These are phyloP conservation scores for Rhincodon typus DNA, from an alignment of 2,797 vertebrate species.

Conservation along the genomic window DNA sequence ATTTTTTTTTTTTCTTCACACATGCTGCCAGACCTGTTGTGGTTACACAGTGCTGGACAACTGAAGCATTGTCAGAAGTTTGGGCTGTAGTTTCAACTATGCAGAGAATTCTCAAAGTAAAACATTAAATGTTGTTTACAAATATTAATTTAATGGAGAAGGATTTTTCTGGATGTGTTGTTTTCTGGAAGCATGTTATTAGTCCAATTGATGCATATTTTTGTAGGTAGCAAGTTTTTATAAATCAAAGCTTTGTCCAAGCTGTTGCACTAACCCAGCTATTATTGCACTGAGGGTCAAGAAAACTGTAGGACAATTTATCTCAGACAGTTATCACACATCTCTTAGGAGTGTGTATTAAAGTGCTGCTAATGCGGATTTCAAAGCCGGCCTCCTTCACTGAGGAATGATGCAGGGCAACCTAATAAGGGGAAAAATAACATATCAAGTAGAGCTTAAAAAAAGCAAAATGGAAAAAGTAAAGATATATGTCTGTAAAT, in stretches of 20 bases:
- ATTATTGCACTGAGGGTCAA: not conserved
- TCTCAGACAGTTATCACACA: not conserved
- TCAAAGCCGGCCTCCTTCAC: not conserved
- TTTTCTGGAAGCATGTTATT: not conserved
- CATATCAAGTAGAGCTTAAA: constrained; percentile 16
- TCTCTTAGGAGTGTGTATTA: not conserved
- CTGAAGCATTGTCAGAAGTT: not conserved
- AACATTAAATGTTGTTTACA: not conserved
- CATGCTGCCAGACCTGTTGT: too few relatives aligned
- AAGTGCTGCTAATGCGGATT: not conserved
- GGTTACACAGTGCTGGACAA: not conserved
- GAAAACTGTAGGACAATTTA: not conserved
- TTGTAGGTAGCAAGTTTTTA: not conserved
- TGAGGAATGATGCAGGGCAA: constrained; percentile 16
- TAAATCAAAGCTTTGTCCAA: not conserved
- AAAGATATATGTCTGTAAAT: constrained; percentile 35
- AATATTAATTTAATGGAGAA: not conserved
- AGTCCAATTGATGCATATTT: not conserved
- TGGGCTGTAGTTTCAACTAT: not conserved
- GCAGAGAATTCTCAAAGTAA: not conserved
- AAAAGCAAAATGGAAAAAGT: constrained; percentile 35
- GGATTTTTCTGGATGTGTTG: not conserved
- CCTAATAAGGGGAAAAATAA: constrained; percentile 35
- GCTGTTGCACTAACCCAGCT: not conserved
- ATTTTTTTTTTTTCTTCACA: too few relatives aligned